Conservation (phyloP, 2,888 invertebrate genomes). For the Pyralis farinalis region DNA sequence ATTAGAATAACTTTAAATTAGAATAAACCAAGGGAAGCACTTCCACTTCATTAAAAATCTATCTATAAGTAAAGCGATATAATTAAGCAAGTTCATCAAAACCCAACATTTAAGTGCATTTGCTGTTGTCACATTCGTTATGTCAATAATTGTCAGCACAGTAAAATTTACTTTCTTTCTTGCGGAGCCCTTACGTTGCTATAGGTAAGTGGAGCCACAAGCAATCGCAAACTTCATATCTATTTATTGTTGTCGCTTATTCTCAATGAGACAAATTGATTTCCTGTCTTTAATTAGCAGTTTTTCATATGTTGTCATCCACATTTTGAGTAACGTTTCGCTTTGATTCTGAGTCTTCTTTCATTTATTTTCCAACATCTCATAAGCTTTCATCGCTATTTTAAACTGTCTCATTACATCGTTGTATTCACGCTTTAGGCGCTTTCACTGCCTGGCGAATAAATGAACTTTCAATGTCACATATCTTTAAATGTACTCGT, state of each 20-base stretch:
- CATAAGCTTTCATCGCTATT: constrained; percentile 50
- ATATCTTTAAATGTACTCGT: neutral
- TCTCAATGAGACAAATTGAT: constrained; percentile 35
- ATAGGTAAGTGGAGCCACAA: constrained; percentile 77
- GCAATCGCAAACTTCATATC: constrained; percentile 46
- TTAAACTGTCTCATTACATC: constrained; percentile 28
- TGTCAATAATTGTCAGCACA: constrained; percentile 69
- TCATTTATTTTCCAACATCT: constrained; percentile 47
- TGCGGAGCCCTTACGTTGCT: constrained; percentile 80
- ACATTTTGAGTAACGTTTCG: constrained; percentile 77
- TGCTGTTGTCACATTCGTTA: constrained; percentile 49
- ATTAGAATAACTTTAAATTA: no score
- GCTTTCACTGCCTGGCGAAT: constrained; percentile 25
- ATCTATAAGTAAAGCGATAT: constrained; percentile 16
- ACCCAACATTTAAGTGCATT: constrained; percentile 40
- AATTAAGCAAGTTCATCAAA: constrained; percentile 14
- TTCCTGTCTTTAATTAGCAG: constrained; percentile 53
- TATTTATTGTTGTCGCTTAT: constrained; percentile 62
- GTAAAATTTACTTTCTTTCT: constrained; percentile 79
- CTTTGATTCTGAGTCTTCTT: constrained; percentile 69
- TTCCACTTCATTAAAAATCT: constrained; percentile 17
- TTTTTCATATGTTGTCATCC: constrained; percentile 45
- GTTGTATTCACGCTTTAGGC: constrained; percentile 38
- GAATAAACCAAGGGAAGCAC: constrained; percentile 20
- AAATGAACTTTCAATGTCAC: constrained; percentile 16